Base-by-base conservation (phyloP, 2,797 vertebrate genomes). In the Hydrolagus colliei region DNA sequence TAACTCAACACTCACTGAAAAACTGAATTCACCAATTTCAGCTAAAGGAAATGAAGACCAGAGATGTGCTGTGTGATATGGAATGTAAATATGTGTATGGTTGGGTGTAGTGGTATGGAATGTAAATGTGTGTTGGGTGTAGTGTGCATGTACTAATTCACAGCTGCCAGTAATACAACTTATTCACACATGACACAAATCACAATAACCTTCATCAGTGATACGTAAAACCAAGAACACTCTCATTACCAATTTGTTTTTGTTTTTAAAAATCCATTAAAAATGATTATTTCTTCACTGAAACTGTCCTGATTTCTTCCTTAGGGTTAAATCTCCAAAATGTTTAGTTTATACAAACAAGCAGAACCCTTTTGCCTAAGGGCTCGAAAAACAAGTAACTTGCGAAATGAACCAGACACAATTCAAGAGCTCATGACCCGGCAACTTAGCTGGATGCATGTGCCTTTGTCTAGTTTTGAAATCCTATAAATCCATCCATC, bases 381-480 rank as follows among this genome's bases (percentile, higher is more conserved):
- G 71, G 79, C 27, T 27, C 20, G 63, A 62, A 82, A 63, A 84
- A 41, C 79, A 71, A 41, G 79, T 71, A 63, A 71, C 65, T 63
- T 10, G 18, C 71, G 65, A 84, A 84, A 63, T 84, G 65, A 84
- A 63, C 79, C 41, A 35, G 65, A 35, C 79, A 52, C 79, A 71
- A 41, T 16, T 52, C 79, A 71, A 84, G 18, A 41, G 41, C 67
- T 71, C 2, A 35, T 71, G 16, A 67, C 32, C 35, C 41, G 62
- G 32, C 65, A 71, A 11, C 32, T 35, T 35, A 67, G 32, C 65
- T 41, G 18, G 32, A 18, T 71, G 41, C 32, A 71, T 68, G 65
- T 67, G 79, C 79, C 67, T 32, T 84, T 35, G 68, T 68, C 14
- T 67, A 82, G 32, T 20, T 82, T 82, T 82, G 10, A 80, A 84